Conservation (phyloP, 2,113 vertebrate species). For the Cephalopterus ornatus region DNA sequence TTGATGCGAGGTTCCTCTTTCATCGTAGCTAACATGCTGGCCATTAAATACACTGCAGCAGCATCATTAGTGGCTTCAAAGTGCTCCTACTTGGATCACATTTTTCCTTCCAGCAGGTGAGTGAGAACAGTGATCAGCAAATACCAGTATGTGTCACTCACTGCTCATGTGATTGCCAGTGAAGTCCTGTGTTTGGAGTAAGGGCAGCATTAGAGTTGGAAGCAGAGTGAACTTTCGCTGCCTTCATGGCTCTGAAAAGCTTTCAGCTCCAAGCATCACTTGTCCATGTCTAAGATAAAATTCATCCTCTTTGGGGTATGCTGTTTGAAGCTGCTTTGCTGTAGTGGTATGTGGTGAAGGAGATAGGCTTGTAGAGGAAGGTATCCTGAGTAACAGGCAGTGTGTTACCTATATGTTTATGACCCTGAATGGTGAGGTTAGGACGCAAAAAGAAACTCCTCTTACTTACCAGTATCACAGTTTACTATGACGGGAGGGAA, state of each 20-base stretch:
- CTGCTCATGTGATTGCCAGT: not conserved
- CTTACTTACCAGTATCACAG: not conserved
- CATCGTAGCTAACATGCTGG: conserved; percentile 53
- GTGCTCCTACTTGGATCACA: conserved; percentile 37
- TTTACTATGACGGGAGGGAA: not conserved
- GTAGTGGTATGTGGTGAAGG: not conserved
- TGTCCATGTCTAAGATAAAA: not conserved
- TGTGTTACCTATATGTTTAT: not conserved
- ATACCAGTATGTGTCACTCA: not conserved
- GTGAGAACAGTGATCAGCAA: conserved; percentile 25
- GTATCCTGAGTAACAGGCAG: not conserved
- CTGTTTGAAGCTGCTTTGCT: not conserved
- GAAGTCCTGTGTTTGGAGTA: not conserved
- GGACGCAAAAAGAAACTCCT: not conserved
- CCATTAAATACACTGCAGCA: conserved; percentile 59
- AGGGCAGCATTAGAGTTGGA: not conserved
- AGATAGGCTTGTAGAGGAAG: not conserved
- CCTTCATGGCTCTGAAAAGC: not conserved
- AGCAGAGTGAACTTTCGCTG: not conserved
- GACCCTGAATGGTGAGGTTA: not conserved
- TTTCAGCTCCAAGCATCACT: not conserved
- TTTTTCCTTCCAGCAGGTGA: conserved; percentile 57
- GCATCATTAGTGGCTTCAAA: conserved; percentile 65
- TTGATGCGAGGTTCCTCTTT: conserved; percentile 62
- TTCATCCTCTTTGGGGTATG: not conserved